Evolutionary conservation across 1,140 invertebrate species (phyloP).

Genomic region (Platyscapa corneri): DNA sequence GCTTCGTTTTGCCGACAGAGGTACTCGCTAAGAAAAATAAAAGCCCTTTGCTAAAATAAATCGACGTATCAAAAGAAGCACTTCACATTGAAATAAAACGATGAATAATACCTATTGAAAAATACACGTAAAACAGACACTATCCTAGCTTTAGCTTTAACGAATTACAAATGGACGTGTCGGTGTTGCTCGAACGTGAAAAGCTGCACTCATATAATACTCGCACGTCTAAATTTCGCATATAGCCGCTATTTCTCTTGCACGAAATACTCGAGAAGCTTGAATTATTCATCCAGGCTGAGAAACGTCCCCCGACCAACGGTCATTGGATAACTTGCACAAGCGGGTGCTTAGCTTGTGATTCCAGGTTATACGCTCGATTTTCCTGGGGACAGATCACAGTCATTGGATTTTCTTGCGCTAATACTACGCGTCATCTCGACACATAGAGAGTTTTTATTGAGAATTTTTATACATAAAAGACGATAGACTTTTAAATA

Average conservation of each 20-base stretch:
- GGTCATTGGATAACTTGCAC: not conserved
- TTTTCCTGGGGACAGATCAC: not conserved
- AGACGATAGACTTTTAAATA: too few relatives aligned
- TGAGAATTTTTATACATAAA: too few relatives aligned
- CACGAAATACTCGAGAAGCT: not conserved
- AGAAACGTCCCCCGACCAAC: not conserved
- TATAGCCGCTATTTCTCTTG: not conserved
- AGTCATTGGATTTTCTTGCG: too few relatives aligned
- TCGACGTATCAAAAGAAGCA: too few relatives aligned
- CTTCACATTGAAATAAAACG: not conserved
- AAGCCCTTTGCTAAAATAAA: too few relatives aligned
- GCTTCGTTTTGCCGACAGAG: too few relatives aligned
- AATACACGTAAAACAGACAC: not conserved
- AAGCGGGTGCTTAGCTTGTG: not conserved
- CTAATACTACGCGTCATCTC: too few relatives aligned
- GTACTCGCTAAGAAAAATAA: too few relatives aligned
- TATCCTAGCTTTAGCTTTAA: too few relatives aligned
- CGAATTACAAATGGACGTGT: too few relatives aligned
- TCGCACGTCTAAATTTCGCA: not conserved
- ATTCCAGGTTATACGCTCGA: not conserved
- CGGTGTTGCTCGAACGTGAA: too few relatives aligned
- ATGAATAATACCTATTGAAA: constrained; percentile 6
- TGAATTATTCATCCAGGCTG: constrained; percentile 22
- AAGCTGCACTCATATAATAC: not conserved
- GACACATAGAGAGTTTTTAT: too few relatives aligned